Evolutionary conservation across 1,140 invertebrate genomes (phyloP).

Genomic region (Sarcophaga bullata): DNA sequence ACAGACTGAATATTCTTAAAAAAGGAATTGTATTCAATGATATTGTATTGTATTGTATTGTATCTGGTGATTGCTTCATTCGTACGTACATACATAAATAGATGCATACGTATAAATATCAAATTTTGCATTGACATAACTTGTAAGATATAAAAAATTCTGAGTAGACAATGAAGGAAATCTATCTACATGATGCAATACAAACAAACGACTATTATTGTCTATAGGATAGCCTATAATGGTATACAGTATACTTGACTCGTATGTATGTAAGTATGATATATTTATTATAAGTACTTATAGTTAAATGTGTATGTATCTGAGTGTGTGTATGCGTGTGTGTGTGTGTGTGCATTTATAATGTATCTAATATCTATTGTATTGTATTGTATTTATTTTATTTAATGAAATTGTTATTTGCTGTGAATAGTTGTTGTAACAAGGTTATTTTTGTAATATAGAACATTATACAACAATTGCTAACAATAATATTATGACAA

Average conservation of each 20-base stretch:
- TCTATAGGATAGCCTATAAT: no score
- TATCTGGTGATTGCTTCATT: not conserved
- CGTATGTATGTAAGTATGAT: not conserved
- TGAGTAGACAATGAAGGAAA: not conserved
- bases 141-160: not conserved
- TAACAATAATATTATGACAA: conserved; percentile 10
- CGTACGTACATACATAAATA: not conserved
- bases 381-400: no score
- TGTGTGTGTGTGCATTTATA: not conserved
- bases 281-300: not conserved
- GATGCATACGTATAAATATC: not conserved
- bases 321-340: not conserved
- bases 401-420: no score
- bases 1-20: not conserved
- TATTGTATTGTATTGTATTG: not conserved
- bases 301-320: not conserved
- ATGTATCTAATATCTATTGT: conserved; percentile 5
- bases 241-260: no score
- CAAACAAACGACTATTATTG: no score
- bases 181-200: not conserved
- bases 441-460: conserved; percentile 15
- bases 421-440: not conserved
- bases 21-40: not conserved
- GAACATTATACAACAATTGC: conserved; percentile 10
- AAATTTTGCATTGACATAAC: conserved; percentile 12